A percentile compares a stretch with the other conserved stretches of the same genome.
Conservation (phyloP, 1,140 invertebrate genomes). For the Helicoverpa armigera region DNA sequence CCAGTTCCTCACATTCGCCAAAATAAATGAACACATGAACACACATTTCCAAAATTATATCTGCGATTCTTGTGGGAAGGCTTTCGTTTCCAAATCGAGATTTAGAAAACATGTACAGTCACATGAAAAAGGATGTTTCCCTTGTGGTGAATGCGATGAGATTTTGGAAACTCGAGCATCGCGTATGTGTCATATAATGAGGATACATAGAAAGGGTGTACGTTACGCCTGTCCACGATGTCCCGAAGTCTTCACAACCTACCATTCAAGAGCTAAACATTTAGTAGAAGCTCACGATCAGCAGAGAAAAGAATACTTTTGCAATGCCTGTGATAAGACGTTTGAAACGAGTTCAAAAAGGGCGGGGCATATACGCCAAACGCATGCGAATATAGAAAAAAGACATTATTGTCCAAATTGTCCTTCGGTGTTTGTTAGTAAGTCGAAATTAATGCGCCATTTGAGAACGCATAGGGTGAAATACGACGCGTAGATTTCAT, state of each 20-base stretch:
- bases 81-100: constrained; percentile 87
- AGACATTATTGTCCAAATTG: constrained; percentile 67
- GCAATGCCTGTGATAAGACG: constrained; percentile 64
- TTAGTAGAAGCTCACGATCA: constrained; percentile 72
- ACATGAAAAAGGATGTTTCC: constrained; percentile 87
- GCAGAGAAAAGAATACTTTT: constrained; percentile 64
- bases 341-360: constrained; percentile 75
- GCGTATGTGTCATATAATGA: constrained; percentile 72
- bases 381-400: constrained; percentile 64
- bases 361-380: constrained; percentile 61
- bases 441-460: constrained; percentile 67
- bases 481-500: background rate
- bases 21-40: constrained; percentile 82
- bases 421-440: constrained; percentile 59
- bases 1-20: constrained; percentile 68
- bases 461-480: constrained; percentile 58
- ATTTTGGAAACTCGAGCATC: constrained; percentile 85
- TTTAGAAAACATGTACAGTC: constrained; percentile 87
- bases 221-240: constrained; percentile 81
- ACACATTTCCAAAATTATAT: constrained; percentile 87
- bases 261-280: constrained; percentile 74
- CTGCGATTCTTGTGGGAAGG: constrained; percentile 89
- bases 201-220: constrained; percentile 72
- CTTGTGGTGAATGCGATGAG: constrained; percentile 93
- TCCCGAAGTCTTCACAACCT: constrained; percentile 75